These are phyloP conservation scores for Anaspis maculata DNA, from an alignment of 2,888 invertebrate genomes.

Conservation along the genomic window DNA sequence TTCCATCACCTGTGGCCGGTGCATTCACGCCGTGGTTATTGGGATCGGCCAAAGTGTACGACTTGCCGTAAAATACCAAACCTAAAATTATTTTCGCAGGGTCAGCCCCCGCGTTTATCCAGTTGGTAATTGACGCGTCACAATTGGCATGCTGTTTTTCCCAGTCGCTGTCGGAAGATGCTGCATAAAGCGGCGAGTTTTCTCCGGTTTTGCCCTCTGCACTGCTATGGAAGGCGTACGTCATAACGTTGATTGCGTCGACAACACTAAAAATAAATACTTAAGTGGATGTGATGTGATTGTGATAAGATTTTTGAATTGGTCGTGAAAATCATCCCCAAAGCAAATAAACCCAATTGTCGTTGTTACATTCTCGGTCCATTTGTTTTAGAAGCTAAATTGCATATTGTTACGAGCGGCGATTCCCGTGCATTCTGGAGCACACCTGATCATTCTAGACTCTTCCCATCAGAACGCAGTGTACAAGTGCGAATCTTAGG, in stretches of 20 bases:
- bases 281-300: too few relatives aligned
- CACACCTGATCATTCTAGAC: too few relatives aligned
- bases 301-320: too few relatives aligned
- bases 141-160: neutral
- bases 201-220: slow-evolving; percentile 58
- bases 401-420: too few relatives aligned
- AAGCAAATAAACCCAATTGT: neutral
- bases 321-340: neutral
- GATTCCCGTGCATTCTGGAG: too few relatives aligned
- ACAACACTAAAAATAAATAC: slow-evolving; percentile 35
- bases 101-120: slow-evolving; percentile 3
- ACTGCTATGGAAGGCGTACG: slow-evolving; percentile 59
- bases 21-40: slow-evolving; percentile 46
- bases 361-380: too few relatives aligned
- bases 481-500: too few relatives aligned
- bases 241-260: slow-evolving; percentile 59
- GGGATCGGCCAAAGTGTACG: slow-evolving; percentile 2
- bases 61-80: slow-evolving; percentile 3
- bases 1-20: slow-evolving; percentile 33
- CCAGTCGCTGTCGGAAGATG: neutral
- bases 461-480: too few relatives aligned
- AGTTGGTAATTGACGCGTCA: neutral
- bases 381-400: too few relatives aligned
- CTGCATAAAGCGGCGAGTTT: slow-evolving; percentile 42
- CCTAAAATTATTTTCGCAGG: slow-evolving; percentile 1